phyloP scores from a whole-genome alignment of 2,113 vertebrate genomes.

The Nycticorax nycticorax region DNA sequence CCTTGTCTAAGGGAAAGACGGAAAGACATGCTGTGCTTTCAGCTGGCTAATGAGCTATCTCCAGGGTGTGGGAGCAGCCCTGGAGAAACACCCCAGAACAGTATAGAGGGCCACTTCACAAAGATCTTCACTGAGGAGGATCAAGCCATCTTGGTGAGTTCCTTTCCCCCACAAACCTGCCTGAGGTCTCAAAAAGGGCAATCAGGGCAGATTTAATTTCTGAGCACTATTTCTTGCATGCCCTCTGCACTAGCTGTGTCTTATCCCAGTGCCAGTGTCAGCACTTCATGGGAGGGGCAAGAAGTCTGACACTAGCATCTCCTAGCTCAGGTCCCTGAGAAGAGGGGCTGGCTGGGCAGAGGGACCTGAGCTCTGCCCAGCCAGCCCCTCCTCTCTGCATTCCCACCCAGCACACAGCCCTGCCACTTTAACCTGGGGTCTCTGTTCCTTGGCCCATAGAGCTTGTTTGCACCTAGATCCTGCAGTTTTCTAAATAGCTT shows the following conservation, averaged over 20 bases:
- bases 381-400: not conserved
- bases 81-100: not conserved
- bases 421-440: not conserved
- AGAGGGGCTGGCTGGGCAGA: too few relatives aligned
- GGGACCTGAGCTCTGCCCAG: not conserved
- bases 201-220: not conserved
- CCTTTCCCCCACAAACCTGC: not conserved
- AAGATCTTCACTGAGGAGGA: accelerated
- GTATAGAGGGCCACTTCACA: too few relatives aligned
- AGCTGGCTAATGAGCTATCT: not conserved
- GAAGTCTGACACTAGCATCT: accelerated
- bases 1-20: not conserved
- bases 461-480: not conserved
- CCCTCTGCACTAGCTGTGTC: not conserved
- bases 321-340: too few relatives aligned
- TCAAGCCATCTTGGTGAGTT: not conserved
- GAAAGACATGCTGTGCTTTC: not conserved
- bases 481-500: not conserved
- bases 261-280: not conserved
- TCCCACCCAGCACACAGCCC: not conserved
- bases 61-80: not conserved
- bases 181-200: not conserved
- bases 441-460: not conserved
- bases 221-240: not conserved
- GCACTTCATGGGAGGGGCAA: not conserved